Percentiles rank a stretch among this genome's conserved stretches.
Conservation (phyloP, 2,797 vertebrate species). For the Hozukius guyotensis region DNA sequence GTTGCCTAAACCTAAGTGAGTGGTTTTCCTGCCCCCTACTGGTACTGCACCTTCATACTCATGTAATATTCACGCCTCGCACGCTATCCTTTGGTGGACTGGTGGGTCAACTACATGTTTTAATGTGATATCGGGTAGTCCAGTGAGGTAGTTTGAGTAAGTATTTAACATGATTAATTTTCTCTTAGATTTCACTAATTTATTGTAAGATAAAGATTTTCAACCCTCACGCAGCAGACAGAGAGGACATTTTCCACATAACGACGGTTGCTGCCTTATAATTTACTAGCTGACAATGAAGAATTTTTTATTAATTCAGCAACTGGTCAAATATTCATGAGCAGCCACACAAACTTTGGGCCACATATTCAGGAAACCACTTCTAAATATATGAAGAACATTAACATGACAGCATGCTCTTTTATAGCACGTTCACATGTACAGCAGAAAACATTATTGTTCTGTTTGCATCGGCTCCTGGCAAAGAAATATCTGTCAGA, state of each 20-base stretch:
- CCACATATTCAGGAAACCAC: not conserved
- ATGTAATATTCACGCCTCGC: too few relatives aligned
- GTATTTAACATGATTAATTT: not conserved
- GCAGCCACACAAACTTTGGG: constrained; percentile 16
- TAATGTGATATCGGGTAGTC: not conserved
- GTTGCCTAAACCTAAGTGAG: too few relatives aligned
- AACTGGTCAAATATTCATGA: constrained; percentile 48
- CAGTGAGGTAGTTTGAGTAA: not conserved
- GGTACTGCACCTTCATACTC: too few relatives aligned
- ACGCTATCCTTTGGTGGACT: too few relatives aligned
- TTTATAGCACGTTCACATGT: constrained; percentile 4
- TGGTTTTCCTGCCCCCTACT: too few relatives aligned
- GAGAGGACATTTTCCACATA: not conserved
- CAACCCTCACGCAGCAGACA: not conserved
- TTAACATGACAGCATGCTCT: constrained; percentile 30
- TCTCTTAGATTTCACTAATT: not conserved
- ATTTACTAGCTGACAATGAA: constrained; percentile 12
- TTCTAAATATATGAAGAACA: constrained; percentile 27
- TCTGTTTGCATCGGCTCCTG: constrained; percentile 44
- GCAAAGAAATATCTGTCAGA: constrained; percentile 43
- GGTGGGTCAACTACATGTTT: too few relatives aligned
- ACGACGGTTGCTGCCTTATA: not conserved
- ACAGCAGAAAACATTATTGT: constrained; percentile 35
- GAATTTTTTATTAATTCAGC: constrained; percentile 33
- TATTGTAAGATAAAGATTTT: not conserved